Conservation (phyloP, 2,797 vertebrate genomes). For the Channa striata region DNA sequence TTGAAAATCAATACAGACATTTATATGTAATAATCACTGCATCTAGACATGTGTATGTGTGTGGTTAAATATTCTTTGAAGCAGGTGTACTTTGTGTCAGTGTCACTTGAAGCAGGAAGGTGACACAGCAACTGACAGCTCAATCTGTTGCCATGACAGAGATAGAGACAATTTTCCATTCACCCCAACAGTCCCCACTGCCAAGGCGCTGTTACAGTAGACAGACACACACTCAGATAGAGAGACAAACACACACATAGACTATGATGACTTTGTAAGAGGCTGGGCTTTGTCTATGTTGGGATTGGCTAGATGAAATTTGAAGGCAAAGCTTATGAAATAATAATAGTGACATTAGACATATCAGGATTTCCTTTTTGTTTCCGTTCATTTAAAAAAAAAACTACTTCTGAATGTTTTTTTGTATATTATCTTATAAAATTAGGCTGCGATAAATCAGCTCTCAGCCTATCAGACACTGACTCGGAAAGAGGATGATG, state of each 20-base stretch:
- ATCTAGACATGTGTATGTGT: constrained; percentile 2
- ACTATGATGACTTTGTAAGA: background rate
- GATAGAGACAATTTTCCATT: constrained; percentile 43
- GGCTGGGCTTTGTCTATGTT: constrained; percentile 14
- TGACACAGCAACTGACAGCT: constrained; percentile 49
- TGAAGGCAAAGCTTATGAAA: no score
- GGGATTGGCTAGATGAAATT: constrained; percentile 31
- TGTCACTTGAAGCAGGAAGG: constrained; percentile 33
- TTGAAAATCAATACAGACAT: background rate
- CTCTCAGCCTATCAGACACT: background rate
- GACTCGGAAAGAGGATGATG: constrained; percentile 13
- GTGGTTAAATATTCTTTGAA: background rate
- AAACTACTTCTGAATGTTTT: background rate
- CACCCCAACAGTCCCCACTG: background rate
- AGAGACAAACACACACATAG: constrained; percentile 14
- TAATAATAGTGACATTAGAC: no score
- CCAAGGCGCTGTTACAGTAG: background rate
- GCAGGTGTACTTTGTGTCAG: constrained; percentile 25
- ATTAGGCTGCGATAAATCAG: background rate
- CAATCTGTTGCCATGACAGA: constrained; percentile 35
- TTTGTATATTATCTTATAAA: no score
- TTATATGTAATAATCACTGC: no score
- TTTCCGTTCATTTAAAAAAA: background rate
- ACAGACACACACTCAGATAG: constrained; percentile 4
- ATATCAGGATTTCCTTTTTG: no score